Percentiles rank a stretch among this genome's conserved stretches.
These are phyloP conservation scores for Andrena cerasifolii DNA, from an alignment of 1,140 invertebrate species.

Conservation along the genomic window DNA sequence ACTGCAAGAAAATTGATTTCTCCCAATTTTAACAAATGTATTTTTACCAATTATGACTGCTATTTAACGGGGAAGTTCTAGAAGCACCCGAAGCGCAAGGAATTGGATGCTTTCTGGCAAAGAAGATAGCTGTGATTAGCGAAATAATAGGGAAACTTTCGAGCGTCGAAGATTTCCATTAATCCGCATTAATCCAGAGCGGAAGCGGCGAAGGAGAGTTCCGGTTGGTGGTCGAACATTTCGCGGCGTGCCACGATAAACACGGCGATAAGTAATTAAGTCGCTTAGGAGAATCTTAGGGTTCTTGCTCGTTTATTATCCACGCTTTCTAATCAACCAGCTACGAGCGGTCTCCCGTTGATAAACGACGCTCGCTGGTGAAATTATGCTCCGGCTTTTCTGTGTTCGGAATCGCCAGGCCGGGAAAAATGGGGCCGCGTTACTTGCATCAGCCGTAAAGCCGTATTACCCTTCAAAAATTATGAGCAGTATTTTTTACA, in stretches of 20 bases:
- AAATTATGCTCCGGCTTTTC: conserved; percentile 12
- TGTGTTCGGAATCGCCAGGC: neutral
- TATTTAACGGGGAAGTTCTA: too few relatives aligned
- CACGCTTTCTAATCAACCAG: conserved; percentile 50
- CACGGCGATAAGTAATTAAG: conserved; percentile 63
- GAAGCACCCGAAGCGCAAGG: too few relatives aligned
- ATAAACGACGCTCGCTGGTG: conserved; percentile 48
- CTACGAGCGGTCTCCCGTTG: conserved; percentile 14
- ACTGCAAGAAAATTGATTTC: too few relatives aligned
- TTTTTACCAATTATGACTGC: too few relatives aligned
- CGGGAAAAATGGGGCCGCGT: neutral
- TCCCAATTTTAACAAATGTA: too few relatives aligned
- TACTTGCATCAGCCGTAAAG: neutral
- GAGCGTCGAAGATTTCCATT: conserved; percentile 53
- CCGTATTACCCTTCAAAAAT: neutral
- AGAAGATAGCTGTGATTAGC: conserved; percentile 21
- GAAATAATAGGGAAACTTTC: conserved; percentile 50
- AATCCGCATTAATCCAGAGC: conserved; percentile 56
- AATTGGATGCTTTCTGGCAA: neutral
- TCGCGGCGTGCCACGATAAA: conserved; percentile 43
- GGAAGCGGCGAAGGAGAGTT: conserved; percentile 15
- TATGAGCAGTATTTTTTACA: neutral
- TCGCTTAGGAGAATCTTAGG: conserved; percentile 38
- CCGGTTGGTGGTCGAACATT: neutral
- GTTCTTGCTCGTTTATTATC: conserved; percentile 51